Evolutionary conservation across 2,113 vertebrate species (phyloP).

Genomic region (Dasyurus viverrinus): DNA sequence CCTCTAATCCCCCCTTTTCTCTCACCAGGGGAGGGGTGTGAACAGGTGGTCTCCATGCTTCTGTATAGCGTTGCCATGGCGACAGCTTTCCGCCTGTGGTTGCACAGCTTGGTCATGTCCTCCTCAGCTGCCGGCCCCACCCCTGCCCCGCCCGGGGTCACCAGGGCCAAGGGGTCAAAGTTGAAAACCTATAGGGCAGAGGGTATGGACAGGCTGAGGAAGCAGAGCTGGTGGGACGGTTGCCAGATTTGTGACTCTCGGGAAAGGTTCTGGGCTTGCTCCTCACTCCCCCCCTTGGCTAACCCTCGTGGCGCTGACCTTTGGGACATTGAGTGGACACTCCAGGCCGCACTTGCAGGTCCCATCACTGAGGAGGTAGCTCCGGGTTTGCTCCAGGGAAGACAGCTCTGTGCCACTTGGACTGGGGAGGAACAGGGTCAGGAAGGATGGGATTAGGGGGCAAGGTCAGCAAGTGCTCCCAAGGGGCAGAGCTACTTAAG

Average conservation of each 20-base stretch:
- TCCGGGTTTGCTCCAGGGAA: conserved; percentile 91
- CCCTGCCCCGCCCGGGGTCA: conserved; percentile 82
- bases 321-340: conserved; percentile 92
- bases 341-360: conserved; percentile 96
- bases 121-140: conserved; percentile 90
- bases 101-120: conserved; percentile 97
- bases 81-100: conserved; percentile 95
- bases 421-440: conserved; percentile 78
- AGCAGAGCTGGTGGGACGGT: background rate
- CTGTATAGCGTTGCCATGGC: conserved; percentile 94
- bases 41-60: conserved; percentile 89
- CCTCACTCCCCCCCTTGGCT: background rate
- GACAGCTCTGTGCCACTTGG: conserved; percentile 90
- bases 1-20: background rate
- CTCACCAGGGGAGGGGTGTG: conserved; percentile 79
- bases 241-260: background rate
- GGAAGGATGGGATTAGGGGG: background rate
- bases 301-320: conserved; percentile 84
- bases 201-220: conserved; percentile 28
- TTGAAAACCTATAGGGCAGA: conserved; percentile 89
- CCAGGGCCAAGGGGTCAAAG: conserved; percentile 90
- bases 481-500: background rate
- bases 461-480: background rate
- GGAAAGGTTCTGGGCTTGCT: background rate
- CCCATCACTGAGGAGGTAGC: conserved; percentile 92